Evolutionary conservation across 1,140 invertebrate species (phyloP).

Genomic region (Papilio glaucus): DNA sequence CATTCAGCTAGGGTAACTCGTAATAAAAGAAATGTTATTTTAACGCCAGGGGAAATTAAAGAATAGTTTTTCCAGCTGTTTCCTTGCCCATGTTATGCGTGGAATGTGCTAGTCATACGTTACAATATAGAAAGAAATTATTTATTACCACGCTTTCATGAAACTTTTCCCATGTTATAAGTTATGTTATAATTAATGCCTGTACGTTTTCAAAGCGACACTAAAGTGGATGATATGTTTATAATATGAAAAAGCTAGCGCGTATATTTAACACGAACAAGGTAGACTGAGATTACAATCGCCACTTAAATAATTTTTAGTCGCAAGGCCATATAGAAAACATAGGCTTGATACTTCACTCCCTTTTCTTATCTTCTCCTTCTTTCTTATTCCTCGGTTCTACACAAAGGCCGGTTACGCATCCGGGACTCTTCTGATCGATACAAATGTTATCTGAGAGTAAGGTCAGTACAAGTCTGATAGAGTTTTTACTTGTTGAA

Average conservation of each 20-base stretch:
- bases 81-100: not conserved
- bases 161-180: constrained; percentile 16
- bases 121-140: constrained; percentile 1
- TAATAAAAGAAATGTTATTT: constrained; percentile 1
- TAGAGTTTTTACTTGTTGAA: too few relatives aligned
- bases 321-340: too few relatives aligned
- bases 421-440: too few relatives aligned
- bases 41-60: not conserved
- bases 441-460: too few relatives aligned
- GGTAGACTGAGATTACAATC: not conserved
- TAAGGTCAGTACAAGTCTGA: too few relatives aligned
- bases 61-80: not conserved
- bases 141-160: constrained; percentile 5
- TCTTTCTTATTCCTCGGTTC: too few relatives aligned
- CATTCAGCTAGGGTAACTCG: too few relatives aligned
- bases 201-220: not conserved
- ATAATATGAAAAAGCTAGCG: not conserved
- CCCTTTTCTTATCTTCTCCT: too few relatives aligned
- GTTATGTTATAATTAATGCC: not conserved
- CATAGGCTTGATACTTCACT: too few relatives aligned
- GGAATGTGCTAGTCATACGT: constrained; percentile 2
- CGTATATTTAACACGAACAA: not conserved
- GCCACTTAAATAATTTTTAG: too few relatives aligned
- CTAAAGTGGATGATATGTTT: not conserved
- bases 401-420: too few relatives aligned